Percentiles rank a stretch among this genome's conserved stretches.
These are phyloP conservation scores for Sinopyrophorus schimmeli DNA, from an alignment of 2,888 invertebrate genomes.

Conservation along the genomic window DNA sequence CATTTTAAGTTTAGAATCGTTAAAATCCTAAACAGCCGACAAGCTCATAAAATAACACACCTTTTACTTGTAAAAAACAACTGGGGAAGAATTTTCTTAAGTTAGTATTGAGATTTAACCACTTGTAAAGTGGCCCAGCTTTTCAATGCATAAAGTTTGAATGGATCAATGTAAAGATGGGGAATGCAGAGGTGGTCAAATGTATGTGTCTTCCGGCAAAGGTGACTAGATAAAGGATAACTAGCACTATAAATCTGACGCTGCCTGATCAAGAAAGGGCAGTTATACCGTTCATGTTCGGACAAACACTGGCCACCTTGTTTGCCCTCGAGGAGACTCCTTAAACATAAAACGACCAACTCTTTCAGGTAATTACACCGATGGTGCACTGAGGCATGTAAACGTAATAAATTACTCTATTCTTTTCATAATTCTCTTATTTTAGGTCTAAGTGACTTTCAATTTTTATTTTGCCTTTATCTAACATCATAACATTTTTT, in stretches of 20 bases:
- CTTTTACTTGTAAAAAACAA: conserved; percentile 31
- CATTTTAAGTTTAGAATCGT: conserved; percentile 34
- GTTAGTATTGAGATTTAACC: conserved; percentile 26
- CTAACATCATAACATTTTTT: no score
- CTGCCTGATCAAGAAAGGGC: conserved; percentile 33
- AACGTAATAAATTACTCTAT: no score
- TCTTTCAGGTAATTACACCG: not conserved
- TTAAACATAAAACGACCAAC: conserved; percentile 11
- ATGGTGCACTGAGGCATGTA: no score
- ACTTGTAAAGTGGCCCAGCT: conserved; percentile 23
- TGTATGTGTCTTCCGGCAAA: conserved; percentile 36
- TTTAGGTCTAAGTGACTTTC: no score
- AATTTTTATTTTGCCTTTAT: no score
- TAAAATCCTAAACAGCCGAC: conserved; percentile 36
- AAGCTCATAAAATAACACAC: conserved; percentile 38
- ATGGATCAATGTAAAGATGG: conserved; percentile 18
- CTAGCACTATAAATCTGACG: conserved; percentile 36
- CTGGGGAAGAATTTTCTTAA: conserved; percentile 22
- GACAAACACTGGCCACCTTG: conserved; percentile 21
- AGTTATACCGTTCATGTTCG: conserved; percentile 21
- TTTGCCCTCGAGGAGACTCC: conserved; percentile 21
- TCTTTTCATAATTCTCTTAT: no score
- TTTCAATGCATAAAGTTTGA: not conserved
- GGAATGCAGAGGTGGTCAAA: conserved; percentile 15
- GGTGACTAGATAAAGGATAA: conserved; percentile 38